Conservation (phyloP, 1,140 invertebrate genomes). For the Temnothorax curvispinosus region DNA sequence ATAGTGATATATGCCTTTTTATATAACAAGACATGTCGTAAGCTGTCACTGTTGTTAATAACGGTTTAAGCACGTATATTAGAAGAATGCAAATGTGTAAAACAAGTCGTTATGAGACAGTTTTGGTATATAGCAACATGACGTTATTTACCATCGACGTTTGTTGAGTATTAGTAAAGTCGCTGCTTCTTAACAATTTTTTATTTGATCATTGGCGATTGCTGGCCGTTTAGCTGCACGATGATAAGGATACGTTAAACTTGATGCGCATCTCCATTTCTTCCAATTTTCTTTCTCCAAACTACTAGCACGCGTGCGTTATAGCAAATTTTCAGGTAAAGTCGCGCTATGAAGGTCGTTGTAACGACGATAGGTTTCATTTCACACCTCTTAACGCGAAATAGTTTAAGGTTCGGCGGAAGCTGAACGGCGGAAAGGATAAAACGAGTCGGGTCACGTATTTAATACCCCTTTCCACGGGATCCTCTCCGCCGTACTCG, state of each 20-base stretch:
- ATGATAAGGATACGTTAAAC: slow-evolving; percentile 12
- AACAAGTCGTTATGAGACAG: not conserved
- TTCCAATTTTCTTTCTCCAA: slow-evolving; percentile 12
- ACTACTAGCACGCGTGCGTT: not conserved
- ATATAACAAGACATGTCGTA: too few relatives aligned
- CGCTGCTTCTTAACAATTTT: not conserved
- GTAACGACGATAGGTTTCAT: slow-evolving; percentile 32
- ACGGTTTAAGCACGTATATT: too few relatives aligned
- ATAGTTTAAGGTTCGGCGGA: slow-evolving; percentile 50
- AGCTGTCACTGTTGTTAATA: too few relatives aligned
- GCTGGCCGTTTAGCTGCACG: not conserved
- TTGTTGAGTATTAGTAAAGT: not conserved
- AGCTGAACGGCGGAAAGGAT: slow-evolving; percentile 40
- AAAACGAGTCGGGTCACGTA: slow-evolving; percentile 70
- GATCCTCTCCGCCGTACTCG: slow-evolving; percentile 29
- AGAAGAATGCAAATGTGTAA: not conserved
- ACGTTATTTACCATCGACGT: not conserved
- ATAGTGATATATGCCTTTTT: too few relatives aligned
- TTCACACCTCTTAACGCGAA: slow-evolving; percentile 42
- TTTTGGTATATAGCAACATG: not conserved
- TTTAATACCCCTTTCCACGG: slow-evolving; percentile 67
- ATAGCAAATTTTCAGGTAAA: slow-evolving; percentile 21
- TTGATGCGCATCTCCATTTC: slow-evolving; percentile 5
- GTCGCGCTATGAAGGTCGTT: slow-evolving; percentile 19
- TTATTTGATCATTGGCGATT: not conserved